Percentiles rank a stretch among this genome's conserved stretches.
phyloP scores from a whole-genome alignment of 2,888 invertebrate species.

The Axea sp. region DNA sequence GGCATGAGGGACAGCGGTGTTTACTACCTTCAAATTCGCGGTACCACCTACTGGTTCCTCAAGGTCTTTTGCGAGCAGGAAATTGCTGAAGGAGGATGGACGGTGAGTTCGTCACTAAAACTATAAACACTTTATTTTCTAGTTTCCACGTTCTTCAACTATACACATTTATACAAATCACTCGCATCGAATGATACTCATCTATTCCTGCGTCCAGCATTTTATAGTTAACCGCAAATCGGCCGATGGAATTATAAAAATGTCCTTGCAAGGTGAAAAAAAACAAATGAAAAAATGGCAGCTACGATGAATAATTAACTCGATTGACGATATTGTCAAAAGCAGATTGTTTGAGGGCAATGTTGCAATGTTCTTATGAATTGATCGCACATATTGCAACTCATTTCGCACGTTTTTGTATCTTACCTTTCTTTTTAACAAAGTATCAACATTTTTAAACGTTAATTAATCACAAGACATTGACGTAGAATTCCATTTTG shows the following conservation, averaged over 20 bases:
- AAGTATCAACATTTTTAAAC: no score
- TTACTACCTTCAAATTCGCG: conserved; percentile 93
- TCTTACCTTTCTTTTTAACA: no score
- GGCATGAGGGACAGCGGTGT: conserved; percentile 93
- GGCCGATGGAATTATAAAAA: conserved; percentile 10
- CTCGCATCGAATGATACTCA: neutral
- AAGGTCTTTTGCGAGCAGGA: conserved; percentile 95
- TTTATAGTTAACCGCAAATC: conserved; percentile 9
- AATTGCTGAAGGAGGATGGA: conserved; percentile 94
- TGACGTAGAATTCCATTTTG: no score
- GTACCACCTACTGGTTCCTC: conserved; percentile 95
- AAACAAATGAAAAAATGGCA: conserved; percentile 2
- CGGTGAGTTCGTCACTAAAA: conserved; percentile 83
- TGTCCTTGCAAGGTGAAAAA: conserved; percentile 15
- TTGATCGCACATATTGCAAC: neutral
- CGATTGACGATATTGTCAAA: conserved; percentile 13
- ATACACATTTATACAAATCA: neutral
- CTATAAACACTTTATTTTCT: conserved; percentile 4
- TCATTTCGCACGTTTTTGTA: conserved; percentile 7
- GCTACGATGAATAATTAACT: conserved; percentile 18
- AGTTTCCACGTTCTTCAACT: neutral
- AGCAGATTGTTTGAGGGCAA: neutral
- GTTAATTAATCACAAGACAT: no score
- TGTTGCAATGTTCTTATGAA: neutral
- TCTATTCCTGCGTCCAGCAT: neutral